Percentiles rank a stretch among this genome's conserved stretches.
phyloP scores from a whole-genome alignment of 2,797 vertebrate genomes.

The Chelonia mydas region DNA sequence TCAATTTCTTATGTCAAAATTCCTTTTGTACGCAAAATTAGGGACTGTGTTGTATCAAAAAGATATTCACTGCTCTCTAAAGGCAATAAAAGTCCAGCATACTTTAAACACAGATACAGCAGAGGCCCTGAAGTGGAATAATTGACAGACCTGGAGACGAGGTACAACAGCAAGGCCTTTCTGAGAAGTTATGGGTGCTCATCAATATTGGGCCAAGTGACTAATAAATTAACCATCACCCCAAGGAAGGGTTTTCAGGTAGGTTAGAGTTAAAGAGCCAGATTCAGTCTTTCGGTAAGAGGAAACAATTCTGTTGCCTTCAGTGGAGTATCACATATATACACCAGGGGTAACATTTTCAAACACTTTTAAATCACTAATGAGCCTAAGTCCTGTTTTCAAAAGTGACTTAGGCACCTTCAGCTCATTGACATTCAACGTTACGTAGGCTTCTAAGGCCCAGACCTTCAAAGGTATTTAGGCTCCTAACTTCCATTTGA shows the following conservation, averaged over 20 bases:
- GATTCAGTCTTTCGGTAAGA: not conserved
- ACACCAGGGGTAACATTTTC: not conserved
- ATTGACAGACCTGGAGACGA: constrained; percentile 22
- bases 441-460: not conserved
- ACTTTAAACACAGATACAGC: constrained; percentile 65
- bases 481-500: not conserved
- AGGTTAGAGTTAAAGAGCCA: constrained; percentile 25
- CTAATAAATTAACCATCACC: constrained; percentile 22
- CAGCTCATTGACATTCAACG: constrained; percentile 2
- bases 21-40: constrained; percentile 47
- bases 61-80: constrained; percentile 24
- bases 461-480: not conserved
- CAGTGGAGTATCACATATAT: not conserved
- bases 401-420: not conserved
- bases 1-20: constrained; percentile 38
- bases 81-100: constrained; percentile 58
- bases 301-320: not conserved
- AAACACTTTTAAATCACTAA: not conserved
- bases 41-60: constrained; percentile 63
- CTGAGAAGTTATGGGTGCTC: constrained; percentile 33
- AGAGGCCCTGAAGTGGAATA: constrained; percentile 29
- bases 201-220: constrained; percentile 14
- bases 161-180: not conserved
- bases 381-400: not conserved
- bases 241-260: constrained; percentile 14